These are phyloP conservation scores for Phthorimaea operculella DNA, from an alignment of 1,140 invertebrate genomes.

Conservation along the genomic window DNA sequence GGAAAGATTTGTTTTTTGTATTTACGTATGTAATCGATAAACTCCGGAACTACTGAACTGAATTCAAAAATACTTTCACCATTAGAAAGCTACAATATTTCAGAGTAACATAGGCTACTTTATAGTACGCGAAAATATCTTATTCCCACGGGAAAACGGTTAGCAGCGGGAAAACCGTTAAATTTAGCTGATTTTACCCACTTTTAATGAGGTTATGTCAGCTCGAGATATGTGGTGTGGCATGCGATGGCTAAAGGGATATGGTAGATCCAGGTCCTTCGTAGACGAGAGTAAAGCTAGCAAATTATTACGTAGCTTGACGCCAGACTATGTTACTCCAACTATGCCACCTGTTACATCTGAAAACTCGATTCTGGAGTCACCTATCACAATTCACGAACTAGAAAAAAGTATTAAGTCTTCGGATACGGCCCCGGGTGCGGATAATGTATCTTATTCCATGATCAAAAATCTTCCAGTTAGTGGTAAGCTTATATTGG, in stretches of 20 bases:
- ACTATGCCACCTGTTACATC: background rate
- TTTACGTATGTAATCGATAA: no score
- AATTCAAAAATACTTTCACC: no score
- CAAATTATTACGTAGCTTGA: background rate
- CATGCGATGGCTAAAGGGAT: background rate
- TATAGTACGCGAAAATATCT: no score
- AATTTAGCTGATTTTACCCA: no score
- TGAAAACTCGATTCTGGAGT: background rate
- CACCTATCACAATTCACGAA: background rate
- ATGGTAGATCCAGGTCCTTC: background rate
- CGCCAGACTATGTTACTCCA: background rate
- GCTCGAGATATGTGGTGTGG: background rate
- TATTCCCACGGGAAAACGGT: no score
- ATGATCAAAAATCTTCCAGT: conserved; percentile 21
- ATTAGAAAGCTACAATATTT: no score
- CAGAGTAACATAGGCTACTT: no score
- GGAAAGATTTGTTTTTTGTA: no score
- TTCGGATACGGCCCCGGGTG: conserved; percentile 14
- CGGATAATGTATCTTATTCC: conserved; percentile 21
- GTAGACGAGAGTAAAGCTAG: background rate
- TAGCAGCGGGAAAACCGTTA: no score
- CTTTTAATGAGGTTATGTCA: background rate
- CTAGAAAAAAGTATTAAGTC: background rate
- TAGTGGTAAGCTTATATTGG: conserved; percentile 8
- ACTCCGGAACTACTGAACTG: no score